These are phyloP conservation scores for Drosophila leonis DNA, from an alignment of 2,888 invertebrate species.

Conservation along the genomic window DNA sequence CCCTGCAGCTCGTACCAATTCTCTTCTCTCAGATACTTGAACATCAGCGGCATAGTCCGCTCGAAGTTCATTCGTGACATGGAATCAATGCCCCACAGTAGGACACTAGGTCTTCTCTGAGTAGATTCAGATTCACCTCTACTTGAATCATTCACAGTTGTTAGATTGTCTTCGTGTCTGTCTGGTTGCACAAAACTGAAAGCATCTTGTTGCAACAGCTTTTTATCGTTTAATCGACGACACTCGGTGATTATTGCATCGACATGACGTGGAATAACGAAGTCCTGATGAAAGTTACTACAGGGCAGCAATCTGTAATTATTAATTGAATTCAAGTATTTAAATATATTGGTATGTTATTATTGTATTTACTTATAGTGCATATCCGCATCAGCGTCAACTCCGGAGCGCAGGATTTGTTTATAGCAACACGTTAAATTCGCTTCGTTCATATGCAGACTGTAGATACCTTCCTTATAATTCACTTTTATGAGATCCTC, in stretches of 20 bases:
- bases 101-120: conserved; percentile 87
- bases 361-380: conserved; percentile 62
- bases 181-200: conserved; percentile 86
- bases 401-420: conserved; percentile 72
- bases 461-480: conserved; percentile 63
- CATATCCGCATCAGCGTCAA: conserved; percentile 64
- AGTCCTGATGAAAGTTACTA: conserved; percentile 69
- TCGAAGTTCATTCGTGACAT: conserved; percentile 92
- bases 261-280: conserved; percentile 65
- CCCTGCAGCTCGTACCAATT: conserved; percentile 90
- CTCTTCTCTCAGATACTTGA: conserved; percentile 88
- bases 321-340: not conserved
- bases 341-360: not conserved
- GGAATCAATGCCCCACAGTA: conserved; percentile 94
- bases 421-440: conserved; percentile 80
- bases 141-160: conserved; percentile 6
- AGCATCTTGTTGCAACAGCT: conserved; percentile 83
- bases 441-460: conserved; percentile 62
- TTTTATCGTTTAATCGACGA: conserved; percentile 81
- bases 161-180: not conserved
- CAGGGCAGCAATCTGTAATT: conserved; percentile 72
- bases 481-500: conserved; percentile 68
- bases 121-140: not conserved
- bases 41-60: conserved; percentile 90
- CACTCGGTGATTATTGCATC: conserved; percentile 75